Conservation (phyloP, 2,797 vertebrate genomes). For the Streptopelia turtur region DNA sequence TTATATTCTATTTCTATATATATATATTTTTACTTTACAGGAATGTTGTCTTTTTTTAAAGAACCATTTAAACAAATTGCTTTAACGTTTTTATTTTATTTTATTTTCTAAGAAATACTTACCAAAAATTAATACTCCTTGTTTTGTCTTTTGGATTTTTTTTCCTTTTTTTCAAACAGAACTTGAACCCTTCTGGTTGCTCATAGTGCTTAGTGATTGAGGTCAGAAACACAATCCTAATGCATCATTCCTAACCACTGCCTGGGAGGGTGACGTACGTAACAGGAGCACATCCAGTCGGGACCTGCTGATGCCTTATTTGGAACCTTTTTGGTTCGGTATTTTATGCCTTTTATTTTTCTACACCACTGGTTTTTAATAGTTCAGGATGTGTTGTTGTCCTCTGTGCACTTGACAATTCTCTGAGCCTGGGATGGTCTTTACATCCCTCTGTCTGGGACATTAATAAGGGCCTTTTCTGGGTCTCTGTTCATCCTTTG, state of each 20-base stretch:
- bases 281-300: slow-evolving; percentile 37
- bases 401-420: slow-evolving; percentile 11
- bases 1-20: slow-evolving; percentile 68
- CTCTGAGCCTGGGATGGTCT: slow-evolving; percentile 22
- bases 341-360: slow-evolving; percentile 69
- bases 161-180: not conserved
- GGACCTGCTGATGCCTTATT: slow-evolving; percentile 75
- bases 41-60: slow-evolving; percentile 63
- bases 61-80: slow-evolving; percentile 61
- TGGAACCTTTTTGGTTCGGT: slow-evolving; percentile 63
- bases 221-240: not conserved
- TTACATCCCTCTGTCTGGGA: not conserved
- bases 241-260: not conserved
- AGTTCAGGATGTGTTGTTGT: slow-evolving; percentile 25
- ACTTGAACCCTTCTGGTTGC: slow-evolving; percentile 69
- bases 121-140: slow-evolving; percentile 68
- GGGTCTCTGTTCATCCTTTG: slow-evolving; percentile 6
- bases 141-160: not conserved
- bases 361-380: slow-evolving; percentile 66
- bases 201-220: not conserved
- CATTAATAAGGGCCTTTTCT: not conserved
- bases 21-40: slow-evolving; percentile 80
- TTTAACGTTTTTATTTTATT: slow-evolving; percentile 46
- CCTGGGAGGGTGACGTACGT: not conserved
- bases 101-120: slow-evolving; percentile 76